Evolutionary conservation across 2,797 vertebrate species (phyloP).

Genomic region (Naso thynnoides): DNA sequence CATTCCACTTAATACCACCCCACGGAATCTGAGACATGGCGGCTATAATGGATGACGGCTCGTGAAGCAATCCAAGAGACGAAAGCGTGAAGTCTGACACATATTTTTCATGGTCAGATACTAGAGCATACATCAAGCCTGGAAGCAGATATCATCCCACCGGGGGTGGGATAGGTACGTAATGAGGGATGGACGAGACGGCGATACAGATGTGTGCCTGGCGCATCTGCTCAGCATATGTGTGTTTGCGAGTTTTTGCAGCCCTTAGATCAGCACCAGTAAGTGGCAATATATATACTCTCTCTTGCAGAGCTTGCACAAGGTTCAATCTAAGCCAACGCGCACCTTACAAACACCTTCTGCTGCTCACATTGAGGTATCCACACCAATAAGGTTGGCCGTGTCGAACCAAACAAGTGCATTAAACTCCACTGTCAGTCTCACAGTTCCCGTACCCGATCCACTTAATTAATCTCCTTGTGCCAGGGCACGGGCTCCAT

Average conservation of each 20-base stretch:
- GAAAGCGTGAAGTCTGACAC: slow-evolving; percentile 58
- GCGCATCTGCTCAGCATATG: slow-evolving; percentile 36
- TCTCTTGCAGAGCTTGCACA: slow-evolving; percentile 1
- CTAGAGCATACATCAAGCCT: slow-evolving; percentile 59
- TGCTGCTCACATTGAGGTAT: slow-evolving; percentile 13
- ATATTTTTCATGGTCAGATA: slow-evolving; percentile 69
- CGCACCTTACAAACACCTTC: slow-evolving; percentile 18
- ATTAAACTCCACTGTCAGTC: slow-evolving; percentile 66
- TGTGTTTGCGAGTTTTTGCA: slow-evolving; percentile 20
- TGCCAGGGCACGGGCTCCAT: slow-evolving; percentile 73
- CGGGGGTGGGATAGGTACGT: background rate
- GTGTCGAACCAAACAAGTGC: slow-evolving; percentile 55
- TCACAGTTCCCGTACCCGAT: slow-evolving; percentile 72
- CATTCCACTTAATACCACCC: slow-evolving; percentile 67
- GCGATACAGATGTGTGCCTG: slow-evolving; percentile 39
- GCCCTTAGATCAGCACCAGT: slow-evolving; percentile 27
- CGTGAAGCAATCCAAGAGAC: slow-evolving; percentile 49
- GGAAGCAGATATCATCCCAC: slow-evolving; percentile 58
- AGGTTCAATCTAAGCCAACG: slow-evolving; percentile 32
- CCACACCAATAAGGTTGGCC: slow-evolving; percentile 40
- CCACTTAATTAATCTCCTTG: slow-evolving; percentile 82
- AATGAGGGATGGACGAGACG: slow-evolving; percentile 51
- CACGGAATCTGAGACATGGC: slow-evolving; percentile 53
- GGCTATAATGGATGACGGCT: slow-evolving; percentile 66
- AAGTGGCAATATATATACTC: slow-evolving; percentile 15